phyloP scores from a whole-genome alignment of 2,113 vertebrate species.

The Eubucco bourcierii region DNA sequence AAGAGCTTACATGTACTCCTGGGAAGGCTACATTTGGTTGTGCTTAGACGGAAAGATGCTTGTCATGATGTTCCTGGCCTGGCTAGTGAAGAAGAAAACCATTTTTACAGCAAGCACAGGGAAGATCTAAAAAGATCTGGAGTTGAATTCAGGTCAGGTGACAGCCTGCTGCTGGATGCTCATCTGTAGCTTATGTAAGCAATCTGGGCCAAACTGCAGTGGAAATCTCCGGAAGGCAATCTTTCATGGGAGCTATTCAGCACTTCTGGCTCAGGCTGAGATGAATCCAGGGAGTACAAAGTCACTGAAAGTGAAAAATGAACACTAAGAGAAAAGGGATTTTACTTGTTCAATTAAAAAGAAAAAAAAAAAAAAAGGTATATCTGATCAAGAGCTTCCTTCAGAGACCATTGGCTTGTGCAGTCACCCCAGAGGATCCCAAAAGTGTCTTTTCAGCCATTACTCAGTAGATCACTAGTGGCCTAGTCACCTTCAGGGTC shows the following conservation, averaged over 20 bases:
- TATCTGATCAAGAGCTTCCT: background rate
- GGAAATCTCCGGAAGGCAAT: constrained; percentile 29
- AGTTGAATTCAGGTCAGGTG: constrained; percentile 56
- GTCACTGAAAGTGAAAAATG: constrained; percentile 6
- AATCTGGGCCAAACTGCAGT: background rate
- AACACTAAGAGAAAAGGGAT: background rate
- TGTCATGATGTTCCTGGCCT: background rate
- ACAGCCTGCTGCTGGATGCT: constrained; percentile 26
- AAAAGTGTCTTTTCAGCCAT: background rate
- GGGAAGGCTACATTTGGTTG: background rate
- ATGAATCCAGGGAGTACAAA: constrained; percentile 2
- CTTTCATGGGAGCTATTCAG: constrained; percentile 6
- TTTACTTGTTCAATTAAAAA: background rate
- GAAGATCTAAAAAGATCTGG: background rate
- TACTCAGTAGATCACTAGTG: background rate
- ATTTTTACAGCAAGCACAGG: background rate
- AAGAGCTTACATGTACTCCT: background rate
- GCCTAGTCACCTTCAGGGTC: background rate
- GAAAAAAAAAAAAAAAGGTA: background rate
- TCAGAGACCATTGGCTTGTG: background rate
- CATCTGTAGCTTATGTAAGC: constrained; percentile 18
- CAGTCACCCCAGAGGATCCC: background rate
- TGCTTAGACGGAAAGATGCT: background rate
- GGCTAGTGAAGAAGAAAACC: background rate
- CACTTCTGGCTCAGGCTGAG: background rate